Conservation (phyloP, 1,140 invertebrate genomes). For the Hylyphantes graminicola region DNA sequence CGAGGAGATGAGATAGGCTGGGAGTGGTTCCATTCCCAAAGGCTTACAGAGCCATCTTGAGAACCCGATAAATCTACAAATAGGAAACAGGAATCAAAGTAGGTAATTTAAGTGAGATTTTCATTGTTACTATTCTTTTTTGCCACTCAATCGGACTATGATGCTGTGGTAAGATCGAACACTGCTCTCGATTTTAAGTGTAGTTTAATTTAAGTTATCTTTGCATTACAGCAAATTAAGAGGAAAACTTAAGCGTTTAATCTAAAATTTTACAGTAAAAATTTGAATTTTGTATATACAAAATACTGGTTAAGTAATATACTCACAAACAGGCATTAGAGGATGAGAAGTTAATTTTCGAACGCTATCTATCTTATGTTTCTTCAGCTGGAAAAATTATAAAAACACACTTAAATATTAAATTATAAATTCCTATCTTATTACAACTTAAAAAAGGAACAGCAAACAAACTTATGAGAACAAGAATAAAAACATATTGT, state of each 20-base stretch:
- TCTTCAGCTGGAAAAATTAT: conserved; percentile 70
- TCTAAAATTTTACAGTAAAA: too few species aligned
- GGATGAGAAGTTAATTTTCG: conserved; percentile 96
- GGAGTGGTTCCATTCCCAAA: conserved; percentile 98
- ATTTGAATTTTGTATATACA: too few species aligned
- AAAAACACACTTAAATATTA: conserved; percentile 5
- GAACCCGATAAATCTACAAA: conserved; percentile 90
- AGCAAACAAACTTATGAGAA: neutral
- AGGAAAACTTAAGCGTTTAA: neutral
- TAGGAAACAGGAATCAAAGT: neutral
- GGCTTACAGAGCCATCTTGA: conserved; percentile 95
- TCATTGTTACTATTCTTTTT: neutral
- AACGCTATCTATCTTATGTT: conserved; percentile 85
- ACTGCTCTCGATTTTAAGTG: neutral
- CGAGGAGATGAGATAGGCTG: conserved; percentile 89
- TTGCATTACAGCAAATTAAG: neutral
- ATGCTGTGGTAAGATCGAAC: neutral
- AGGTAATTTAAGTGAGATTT: neutral
- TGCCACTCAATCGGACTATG: neutral
- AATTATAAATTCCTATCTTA: conserved; percentile 21
- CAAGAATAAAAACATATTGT: neutral
- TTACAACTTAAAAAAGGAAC: neutral
- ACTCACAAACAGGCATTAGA: conserved; percentile 90
- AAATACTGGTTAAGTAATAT: neutral
- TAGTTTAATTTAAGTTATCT: neutral